Base-by-base conservation (phyloP, 2,113 vertebrate species). In the Anguilla rostrata region DNA sequence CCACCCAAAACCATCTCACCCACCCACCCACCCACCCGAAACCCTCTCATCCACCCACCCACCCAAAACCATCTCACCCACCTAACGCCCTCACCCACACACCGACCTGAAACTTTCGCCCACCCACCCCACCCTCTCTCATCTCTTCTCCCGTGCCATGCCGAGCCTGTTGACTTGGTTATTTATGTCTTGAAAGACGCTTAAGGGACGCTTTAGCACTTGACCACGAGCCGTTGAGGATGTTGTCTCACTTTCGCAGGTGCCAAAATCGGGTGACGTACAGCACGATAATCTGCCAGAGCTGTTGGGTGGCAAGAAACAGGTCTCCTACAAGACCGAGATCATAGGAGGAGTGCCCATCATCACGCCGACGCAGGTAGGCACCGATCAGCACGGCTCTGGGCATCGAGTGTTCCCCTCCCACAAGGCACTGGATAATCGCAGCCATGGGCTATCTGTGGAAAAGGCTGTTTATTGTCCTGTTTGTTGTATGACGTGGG, bases 311-410 rank as follows among this genome's bases (percentile, higher is more conserved):
- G 91, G 95, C 87, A 96, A 96, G 92, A 99, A 98, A 86, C 98
- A 98, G 87, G 95, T 98, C 81, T 98, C 98, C 26, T 99, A 98
- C 91, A 96, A 95, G 93, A 99, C 97, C 0, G 97, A 99, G 90
- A 99, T 99, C 89, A 96, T 99, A 41, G 98, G 97, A 7, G 98
- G 98, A 41, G 98, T 99, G 20, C 97, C 98, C 14, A 98, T 99
- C 92, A 97, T 97, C 86, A 99, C 98, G 0, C 93, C 97, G 53
- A 99, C 98, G 4, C 98, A 99, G 98, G 98, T 99, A 84, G 81
- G 85, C 34, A 34, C n/a, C n/a, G 2, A 16, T 29, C 60, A 12
- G 75, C 60, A 39, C n/a, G 75, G 14, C 12, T 78, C 39, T 34
- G 29, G 11, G 66, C 20, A 22, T 71, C 60, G 22, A 20, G 26